phyloP scores from a whole-genome alignment of 2,888 invertebrate species.

The Heliconius ismenius region DNA sequence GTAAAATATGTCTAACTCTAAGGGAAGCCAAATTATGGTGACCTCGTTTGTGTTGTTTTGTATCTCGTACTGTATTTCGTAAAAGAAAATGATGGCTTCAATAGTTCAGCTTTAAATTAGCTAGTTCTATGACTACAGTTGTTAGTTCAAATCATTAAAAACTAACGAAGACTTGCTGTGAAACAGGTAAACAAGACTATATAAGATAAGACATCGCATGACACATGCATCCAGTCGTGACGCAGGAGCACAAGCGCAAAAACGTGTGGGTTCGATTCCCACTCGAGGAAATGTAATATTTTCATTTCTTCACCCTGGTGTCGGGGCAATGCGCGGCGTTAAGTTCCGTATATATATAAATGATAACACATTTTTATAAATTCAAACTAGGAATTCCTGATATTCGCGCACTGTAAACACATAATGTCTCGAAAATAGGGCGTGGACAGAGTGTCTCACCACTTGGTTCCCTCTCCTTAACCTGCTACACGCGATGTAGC shows the following conservation, averaged over 20 bases:
- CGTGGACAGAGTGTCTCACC: not conserved
- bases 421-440: too few relatives aligned
- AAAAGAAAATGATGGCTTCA: not conserved
- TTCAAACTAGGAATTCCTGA: too few relatives aligned
- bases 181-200: too few relatives aligned
- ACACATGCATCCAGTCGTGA: too few relatives aligned
- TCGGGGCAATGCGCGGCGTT: not conserved
- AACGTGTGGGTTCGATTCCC: too few relatives aligned
- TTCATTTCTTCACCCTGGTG: not conserved
- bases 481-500: not conserved
- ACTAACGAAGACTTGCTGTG: too few relatives aligned
- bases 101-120: not conserved
- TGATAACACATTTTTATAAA: too few relatives aligned
- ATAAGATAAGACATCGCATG: too few relatives aligned
- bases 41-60: constrained; percentile 25
- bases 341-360: not conserved
- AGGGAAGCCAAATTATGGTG: constrained; percentile 26
- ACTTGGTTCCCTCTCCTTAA: not conserved
- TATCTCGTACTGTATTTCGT: not conserved
- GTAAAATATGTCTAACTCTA: constrained; percentile 54
- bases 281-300: not conserved
- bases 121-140: not conserved
- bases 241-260: too few relatives aligned
- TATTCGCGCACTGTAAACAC: too few relatives aligned
- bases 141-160: too few relatives aligned